These are phyloP conservation scores for Rafetus swinhoei DNA, from an alignment of 2,113 vertebrate genomes.

Conservation along the genomic window DNA sequence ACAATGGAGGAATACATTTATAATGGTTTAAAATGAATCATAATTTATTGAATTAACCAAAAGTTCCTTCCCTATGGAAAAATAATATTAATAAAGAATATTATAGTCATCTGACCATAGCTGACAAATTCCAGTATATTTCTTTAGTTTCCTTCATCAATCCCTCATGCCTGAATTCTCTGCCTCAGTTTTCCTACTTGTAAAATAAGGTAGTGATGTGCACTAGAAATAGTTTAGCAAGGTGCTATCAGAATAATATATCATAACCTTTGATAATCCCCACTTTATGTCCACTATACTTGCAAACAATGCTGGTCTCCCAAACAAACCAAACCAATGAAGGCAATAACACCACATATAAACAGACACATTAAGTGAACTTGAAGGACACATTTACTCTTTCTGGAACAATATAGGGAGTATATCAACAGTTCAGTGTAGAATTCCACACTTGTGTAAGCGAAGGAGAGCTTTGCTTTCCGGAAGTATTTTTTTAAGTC, in stretches of 20 bases:
- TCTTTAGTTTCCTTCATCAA: neutral
- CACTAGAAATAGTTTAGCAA: neutral
- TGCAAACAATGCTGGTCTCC: neutral
- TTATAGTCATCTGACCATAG: neutral
- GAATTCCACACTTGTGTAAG: neutral
- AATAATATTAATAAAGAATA: neutral
- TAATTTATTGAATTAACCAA: conserved; percentile 18
- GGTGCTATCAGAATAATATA: neutral
- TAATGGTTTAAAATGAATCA: neutral
- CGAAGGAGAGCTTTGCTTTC: neutral
- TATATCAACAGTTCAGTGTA: neutral
- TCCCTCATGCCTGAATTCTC: neutral
- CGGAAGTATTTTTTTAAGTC: neutral
- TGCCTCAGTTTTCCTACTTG: neutral
- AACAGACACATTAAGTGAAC: neutral
- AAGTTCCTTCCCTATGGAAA: neutral
- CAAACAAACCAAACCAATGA: neutral
- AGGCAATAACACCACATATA: neutral
- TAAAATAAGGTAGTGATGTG: neutral
- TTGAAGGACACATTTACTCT: neutral
- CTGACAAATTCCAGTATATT: neutral
- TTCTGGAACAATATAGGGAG: neutral
- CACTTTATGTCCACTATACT: neutral
- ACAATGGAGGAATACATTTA: neutral
- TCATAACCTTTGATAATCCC: neutral